Base-by-base conservation (phyloP, 92 coral and sea anemone genomes). In the Epizoanthus scotinus region DNA sequence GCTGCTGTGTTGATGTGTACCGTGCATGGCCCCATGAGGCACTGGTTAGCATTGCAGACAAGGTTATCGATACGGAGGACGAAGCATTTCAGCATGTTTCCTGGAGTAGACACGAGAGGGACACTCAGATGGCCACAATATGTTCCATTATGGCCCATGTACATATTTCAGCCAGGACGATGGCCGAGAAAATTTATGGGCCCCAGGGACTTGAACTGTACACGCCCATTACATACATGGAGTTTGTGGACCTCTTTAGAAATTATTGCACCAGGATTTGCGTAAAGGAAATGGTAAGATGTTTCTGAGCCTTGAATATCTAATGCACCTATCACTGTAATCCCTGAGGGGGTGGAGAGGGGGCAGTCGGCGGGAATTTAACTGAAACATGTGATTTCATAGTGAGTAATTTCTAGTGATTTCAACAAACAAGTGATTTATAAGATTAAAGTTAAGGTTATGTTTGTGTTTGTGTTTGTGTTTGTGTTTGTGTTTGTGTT, bases 91-190 rank as follows among this genome's bases (percentile, higher is more conserved):
- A 54, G 56, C 68, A 15, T 8, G 85, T 90, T 24, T 87, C 94
- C 0, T 78, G 91, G 85, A 85, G 81, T 38, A 78, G 71, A 62
- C 72, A 84, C n/a, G 94, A 90, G 10, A 77, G 79, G 71, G 87
- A 89, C 24, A 31, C 78, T 0, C 89, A 89, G 55, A 59, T 78
- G n/a, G 91, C 83, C 26, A 83, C 98, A 25, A 63, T 96, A 24
- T 90, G 94, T 47, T 91, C 98, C 18, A 86, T 93, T 27, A 96
- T 96, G 99, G 91, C 99, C 5, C 93, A 93, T 34, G 93, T 93
- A 6, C 98, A 96, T 63, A 71, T 90, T 34, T 93, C 99, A 25
- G 83, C 98, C 6, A 73, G 95, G 60, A 53, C 78, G 27, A 87
- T 89, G 98, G 86, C 85, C 17, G 87, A 84, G 44, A 86, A 84